Evolutionary conservation across 2,113 vertebrate genomes (phyloP).

Genomic region (Himantopus leucocephalus): DNA sequence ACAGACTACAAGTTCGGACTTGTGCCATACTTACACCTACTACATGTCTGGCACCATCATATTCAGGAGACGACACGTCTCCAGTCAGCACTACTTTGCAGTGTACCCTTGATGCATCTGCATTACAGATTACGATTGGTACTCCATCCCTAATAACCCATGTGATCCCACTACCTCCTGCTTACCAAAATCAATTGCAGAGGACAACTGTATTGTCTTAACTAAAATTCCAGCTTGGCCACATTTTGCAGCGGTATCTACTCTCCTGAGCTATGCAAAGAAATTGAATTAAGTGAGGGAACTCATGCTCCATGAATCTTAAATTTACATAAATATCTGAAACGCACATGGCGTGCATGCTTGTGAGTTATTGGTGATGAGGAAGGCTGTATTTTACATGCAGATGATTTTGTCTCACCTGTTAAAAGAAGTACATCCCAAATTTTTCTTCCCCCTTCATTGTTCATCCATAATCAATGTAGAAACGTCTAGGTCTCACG

Average conservation of each 20-base stretch:
- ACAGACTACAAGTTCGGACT: not conserved
- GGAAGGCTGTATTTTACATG: not conserved
- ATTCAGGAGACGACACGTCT: not conserved
- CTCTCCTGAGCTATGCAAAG: not conserved
- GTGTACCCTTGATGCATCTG: not conserved
- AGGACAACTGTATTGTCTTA: not conserved
- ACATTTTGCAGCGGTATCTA: not conserved
- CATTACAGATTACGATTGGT: not conserved
- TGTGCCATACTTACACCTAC: not conserved
- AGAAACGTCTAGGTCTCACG: not conserved
- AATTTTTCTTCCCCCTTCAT: not conserved
- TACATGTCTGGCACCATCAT: not conserved
- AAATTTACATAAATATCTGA: not conserved
- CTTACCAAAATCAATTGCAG: not conserved
- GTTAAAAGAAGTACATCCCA: not conserved
- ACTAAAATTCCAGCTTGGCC: not conserved
- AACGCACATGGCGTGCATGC: not conserved
- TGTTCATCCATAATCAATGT: not conserved
- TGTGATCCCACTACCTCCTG: not conserved
- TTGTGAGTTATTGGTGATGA: not conserved
- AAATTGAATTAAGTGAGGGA: not conserved
- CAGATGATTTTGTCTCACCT: not conserved
- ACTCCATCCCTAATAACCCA: not conserved
- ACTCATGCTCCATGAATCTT: not conserved
- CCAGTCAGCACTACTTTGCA: not conserved